These are phyloP conservation scores for Hypotaenidia okinawae DNA, from an alignment of 2,797 vertebrate species.

Conservation along the genomic window DNA sequence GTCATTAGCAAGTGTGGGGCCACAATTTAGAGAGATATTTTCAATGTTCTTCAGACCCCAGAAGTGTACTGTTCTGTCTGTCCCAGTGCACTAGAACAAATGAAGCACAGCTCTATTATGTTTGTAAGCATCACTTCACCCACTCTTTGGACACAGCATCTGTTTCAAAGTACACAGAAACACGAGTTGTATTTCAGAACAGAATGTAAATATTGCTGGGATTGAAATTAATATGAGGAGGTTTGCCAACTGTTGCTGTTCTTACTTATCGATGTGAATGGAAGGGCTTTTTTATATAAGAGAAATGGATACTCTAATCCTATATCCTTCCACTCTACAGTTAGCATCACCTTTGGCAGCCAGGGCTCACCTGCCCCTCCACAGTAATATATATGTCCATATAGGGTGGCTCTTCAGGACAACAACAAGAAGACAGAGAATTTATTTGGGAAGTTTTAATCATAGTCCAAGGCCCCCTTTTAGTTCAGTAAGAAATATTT, in stretches of 20 bases:
- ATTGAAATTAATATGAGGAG: not conserved
- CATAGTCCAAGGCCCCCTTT: not conserved
- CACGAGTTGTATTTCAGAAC: slow-evolving; percentile 42
- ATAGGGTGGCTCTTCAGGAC: not conserved
- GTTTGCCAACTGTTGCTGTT: slow-evolving; percentile 1
- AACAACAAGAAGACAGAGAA: not conserved
- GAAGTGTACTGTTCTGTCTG: slow-evolving; percentile 33
- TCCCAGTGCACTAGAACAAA: slow-evolving; percentile 45
- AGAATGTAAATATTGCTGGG: slow-evolving; percentile 51
- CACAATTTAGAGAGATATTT: not conserved
- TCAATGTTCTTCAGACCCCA: not conserved
- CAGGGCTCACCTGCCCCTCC: not conserved
- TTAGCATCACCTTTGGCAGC: not conserved
- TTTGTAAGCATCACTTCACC: slow-evolving; percentile 35
- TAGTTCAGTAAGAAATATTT: not conserved
- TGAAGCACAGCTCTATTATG: slow-evolving; percentile 16
- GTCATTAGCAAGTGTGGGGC: not conserved
- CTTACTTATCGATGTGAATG: not conserved
- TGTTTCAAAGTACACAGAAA: slow-evolving; percentile 44
- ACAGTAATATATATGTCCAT: not conserved
- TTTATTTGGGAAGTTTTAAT: not conserved
- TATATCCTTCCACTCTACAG: not conserved
- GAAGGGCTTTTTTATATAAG: not conserved
- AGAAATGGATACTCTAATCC: not conserved
- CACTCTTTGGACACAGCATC: slow-evolving; percentile 46